Evolutionary conservation across 1,140 invertebrate species (phyloP).

Genomic region (Choristoneura fumiferana): DNA sequence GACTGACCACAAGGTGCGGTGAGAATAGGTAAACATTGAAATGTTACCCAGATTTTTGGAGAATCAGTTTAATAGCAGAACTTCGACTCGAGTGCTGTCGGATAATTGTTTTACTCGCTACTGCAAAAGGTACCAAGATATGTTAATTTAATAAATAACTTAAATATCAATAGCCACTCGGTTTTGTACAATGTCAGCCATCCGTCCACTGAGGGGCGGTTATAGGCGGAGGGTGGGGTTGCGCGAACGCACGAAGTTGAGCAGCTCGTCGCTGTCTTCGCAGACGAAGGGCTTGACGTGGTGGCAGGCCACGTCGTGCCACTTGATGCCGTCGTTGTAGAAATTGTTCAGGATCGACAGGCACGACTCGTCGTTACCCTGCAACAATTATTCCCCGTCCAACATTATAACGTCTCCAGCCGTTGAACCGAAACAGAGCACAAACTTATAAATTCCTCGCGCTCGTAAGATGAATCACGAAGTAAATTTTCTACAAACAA

Average conservation of each 20-base stretch:
- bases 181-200: conserved; percentile 72
- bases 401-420: conserved; percentile 20
- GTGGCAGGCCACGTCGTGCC: conserved; percentile 95
- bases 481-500: conserved; percentile 24
- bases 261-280: conserved; percentile 94
- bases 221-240: conserved; percentile 91
- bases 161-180: conserved; percentile 59
- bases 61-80: neutral
- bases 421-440: conserved; percentile 8
- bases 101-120: conserved; percentile 19
- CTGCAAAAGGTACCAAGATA: conserved; percentile 25
- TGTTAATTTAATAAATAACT: conserved; percentile 69
- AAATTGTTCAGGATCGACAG: conserved; percentile 94
- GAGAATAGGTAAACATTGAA: neutral
- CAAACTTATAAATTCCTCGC: conserved; percentile 11
- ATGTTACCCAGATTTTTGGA: neutral
- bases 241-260: conserved; percentile 92
- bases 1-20: conserved; percentile 43
- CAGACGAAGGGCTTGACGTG: conserved; percentile 96
- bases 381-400: conserved; percentile 34
- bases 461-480: conserved; percentile 19
- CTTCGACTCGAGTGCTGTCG: conserved; percentile 10
- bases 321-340: conserved; percentile 94
- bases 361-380: conserved; percentile 94
- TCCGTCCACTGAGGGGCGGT: conserved; percentile 52